Conservation (phyloP, 35 echinoderm and acorn worm genomes). For the Lytechinus pictus region DNA sequence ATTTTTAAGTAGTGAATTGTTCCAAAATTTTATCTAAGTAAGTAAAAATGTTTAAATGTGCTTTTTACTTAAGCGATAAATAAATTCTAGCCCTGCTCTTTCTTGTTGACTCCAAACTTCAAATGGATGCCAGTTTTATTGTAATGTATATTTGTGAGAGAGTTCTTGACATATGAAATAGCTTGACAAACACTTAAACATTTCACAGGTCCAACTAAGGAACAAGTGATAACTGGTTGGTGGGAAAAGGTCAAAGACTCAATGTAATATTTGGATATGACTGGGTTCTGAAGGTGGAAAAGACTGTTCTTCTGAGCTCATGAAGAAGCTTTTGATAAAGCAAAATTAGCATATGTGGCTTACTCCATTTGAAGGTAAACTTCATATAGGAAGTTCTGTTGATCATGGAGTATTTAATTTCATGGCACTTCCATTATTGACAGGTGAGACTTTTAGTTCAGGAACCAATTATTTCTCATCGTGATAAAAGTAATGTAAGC, state of each 20-base stretch:
- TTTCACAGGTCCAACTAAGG: neutral
- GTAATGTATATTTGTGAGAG: too few relatives aligned
- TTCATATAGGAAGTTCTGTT: neutral
- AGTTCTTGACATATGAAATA: too few relatives aligned
- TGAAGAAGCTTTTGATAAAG: constrained; percentile 16
- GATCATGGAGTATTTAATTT: constrained; percentile 36
- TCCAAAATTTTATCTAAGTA: too few relatives aligned
- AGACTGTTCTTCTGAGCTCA: neutral
- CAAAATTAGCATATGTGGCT: constrained; percentile 38
- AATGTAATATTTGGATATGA: neutral
- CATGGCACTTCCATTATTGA: neutral
- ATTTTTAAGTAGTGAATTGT: too few relatives aligned
- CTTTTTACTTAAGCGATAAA: too few relatives aligned
- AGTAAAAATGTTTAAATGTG: too few relatives aligned
- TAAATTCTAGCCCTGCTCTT: too few relatives aligned
- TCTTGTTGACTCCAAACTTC: too few relatives aligned
- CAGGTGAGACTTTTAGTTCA: neutral
- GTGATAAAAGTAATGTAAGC: neutral
- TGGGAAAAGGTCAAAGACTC: too few relatives aligned
- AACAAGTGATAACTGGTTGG: too few relatives aligned
- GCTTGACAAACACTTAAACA: too few relatives aligned
- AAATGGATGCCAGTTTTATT: too few relatives aligned
- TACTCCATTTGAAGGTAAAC: neutral
- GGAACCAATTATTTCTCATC: neutral
- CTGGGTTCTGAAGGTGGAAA: neutral